A percentile compares a stretch with the other conserved stretches of the same genome.
These are phyloP conservation scores for Agrilus cyanescens DNA, from an alignment of 2,888 invertebrate species.

Conservation along the genomic window DNA sequence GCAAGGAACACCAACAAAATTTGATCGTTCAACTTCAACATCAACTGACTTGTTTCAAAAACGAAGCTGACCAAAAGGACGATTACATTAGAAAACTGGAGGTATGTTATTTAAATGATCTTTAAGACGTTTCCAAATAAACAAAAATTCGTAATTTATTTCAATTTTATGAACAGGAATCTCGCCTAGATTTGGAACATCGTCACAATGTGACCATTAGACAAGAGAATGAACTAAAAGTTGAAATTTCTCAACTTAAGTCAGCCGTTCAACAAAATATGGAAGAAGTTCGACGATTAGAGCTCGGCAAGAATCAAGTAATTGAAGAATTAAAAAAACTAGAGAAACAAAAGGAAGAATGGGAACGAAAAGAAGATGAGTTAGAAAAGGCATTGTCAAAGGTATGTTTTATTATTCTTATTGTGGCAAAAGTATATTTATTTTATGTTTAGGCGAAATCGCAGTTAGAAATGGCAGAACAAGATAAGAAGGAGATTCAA, in stretches of 20 bases:
- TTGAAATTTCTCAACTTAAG: conserved; percentile 31
- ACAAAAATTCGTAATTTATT: conserved; percentile 1
- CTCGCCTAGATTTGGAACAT: conserved; percentile 44
- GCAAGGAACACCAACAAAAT: conserved; percentile 24
- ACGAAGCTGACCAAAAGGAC: conserved; percentile 41
- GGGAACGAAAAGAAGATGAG: conserved; percentile 33
- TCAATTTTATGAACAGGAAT: conserved; percentile 34
- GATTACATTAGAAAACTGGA: conserved; percentile 44
- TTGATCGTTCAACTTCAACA: conserved; percentile 23
- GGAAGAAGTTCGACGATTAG: conserved; percentile 33
- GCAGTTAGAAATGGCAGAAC: conserved; percentile 16
- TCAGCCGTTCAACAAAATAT: conserved; percentile 31
- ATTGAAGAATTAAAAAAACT: conserved; percentile 41
- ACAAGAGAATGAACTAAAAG: conserved; percentile 44
- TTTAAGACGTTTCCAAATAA: too few relatives aligned
- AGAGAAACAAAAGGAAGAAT: conserved; percentile 41
- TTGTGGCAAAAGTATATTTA: not conserved
- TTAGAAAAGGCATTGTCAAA: not conserved
- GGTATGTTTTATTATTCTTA: conserved; percentile 5
- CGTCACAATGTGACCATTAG: conserved; percentile 38
- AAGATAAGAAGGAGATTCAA: conserved; percentile 22
- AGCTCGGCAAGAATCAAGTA: conserved; percentile 35
- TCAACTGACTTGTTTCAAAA: conserved; percentile 31
- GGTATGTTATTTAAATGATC: conserved; percentile 21
- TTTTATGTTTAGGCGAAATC: conserved; percentile 4